Evolutionary conservation across 2,888 invertebrate species (phyloP), one percentile per base, ranked within the genome.

Genomic region (Hipparchia semele): DNA sequence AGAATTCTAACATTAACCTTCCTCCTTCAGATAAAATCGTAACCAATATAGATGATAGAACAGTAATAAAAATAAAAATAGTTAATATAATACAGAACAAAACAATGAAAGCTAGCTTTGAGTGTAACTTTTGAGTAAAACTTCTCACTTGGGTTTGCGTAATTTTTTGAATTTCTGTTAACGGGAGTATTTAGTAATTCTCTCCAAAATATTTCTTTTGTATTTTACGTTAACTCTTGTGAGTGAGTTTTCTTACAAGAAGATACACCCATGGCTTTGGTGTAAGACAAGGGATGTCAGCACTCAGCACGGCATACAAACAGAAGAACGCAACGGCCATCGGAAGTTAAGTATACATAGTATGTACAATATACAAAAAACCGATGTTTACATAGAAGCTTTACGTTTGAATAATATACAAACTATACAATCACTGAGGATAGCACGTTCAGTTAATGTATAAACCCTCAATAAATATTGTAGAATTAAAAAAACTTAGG

Each of bases 261-360:
- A 65, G 10, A 39, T 12, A 65, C 33, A 65, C 51, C 33, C 12
- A 13, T 10, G 12, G 64, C 79, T 83, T 54, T 72, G 56, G 78
- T 84, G 85, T 83, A 87, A 92, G 90, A 92, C 88, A 89, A 91
- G 87, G 92, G 92, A 92, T 92, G 90, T 90, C 90, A 84, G 84
- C 78, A 80, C 80, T 90, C 90, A 84, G 84, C 78, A 81, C 80
- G 77, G 80, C 79, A 76, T 73, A 68, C 75, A 73, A 66, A 71
- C 76, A 73, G 69, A 70, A 60, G 54, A 70, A 71, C 69, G 51
- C 9, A 12, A 49, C 64, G 33, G 33, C 33, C 53, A 33, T 51
- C 64, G 33, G 33, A 12, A 33, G 10, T 51, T 39, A 12, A 58
- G 56, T 33, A 6, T 54, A 12, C 53, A 7, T 54, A 6, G 59